Conservation (phyloP, 2,797 vertebrate species). For the Benthosema pterotum region DNA sequence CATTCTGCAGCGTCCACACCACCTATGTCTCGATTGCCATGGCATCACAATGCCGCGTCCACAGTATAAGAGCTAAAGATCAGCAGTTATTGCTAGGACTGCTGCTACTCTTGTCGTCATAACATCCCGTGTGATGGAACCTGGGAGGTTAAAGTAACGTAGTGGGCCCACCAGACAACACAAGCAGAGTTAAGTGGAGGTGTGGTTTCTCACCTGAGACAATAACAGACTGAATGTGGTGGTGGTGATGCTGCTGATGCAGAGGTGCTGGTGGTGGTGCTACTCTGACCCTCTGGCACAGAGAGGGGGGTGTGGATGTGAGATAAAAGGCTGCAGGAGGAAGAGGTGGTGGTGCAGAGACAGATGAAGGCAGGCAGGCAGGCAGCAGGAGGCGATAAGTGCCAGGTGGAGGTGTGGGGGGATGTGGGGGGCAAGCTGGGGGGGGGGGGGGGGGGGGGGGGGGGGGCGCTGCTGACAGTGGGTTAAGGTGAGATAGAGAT, state of each 20-base stretch:
- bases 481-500: constrained; percentile 68
- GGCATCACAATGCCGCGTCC: too few species aligned
- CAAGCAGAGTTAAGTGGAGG: constrained; percentile 2
- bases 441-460: constrained; percentile 26
- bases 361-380: constrained; percentile 51
- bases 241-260: not conserved
- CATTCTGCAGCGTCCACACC: too few species aligned
- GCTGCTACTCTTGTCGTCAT: too few species aligned
- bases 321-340: constrained; percentile 10
- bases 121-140: too few species aligned
- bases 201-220: not conserved
- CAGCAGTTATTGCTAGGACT: too few species aligned
- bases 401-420: not conserved
- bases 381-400: constrained; percentile 43
- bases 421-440: too few species aligned
- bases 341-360: constrained; percentile 38
- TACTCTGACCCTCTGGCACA: constrained; percentile 25
- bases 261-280: not conserved
- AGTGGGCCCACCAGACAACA: too few species aligned
- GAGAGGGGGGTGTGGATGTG: constrained; percentile 6
- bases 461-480: constrained; percentile 66
- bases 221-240: constrained; percentile 25
- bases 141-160: too few species aligned
- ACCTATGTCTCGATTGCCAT: too few species aligned
- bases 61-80: too few species aligned